phyloP scores from a whole-genome alignment of 2,888 invertebrate species.

The Sphecodes monilicornis region DNA sequence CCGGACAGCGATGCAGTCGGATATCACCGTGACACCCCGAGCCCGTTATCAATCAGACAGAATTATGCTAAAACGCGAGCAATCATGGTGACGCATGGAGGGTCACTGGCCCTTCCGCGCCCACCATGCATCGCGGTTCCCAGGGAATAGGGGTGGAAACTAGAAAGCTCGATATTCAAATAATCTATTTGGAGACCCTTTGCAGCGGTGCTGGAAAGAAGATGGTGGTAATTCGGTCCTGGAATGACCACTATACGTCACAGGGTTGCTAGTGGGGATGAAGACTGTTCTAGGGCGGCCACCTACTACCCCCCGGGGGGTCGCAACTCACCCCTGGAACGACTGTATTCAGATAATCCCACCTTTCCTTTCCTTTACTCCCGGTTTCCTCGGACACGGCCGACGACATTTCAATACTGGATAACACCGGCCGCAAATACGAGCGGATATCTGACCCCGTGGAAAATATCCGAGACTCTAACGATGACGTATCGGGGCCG shows the following conservation, averaged over 20 bases:
- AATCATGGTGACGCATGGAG: slow-evolving; percentile 67
- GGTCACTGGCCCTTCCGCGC: neutral
- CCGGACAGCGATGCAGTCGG: slow-evolving; percentile 10
- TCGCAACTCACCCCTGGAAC: slow-evolving; percentile 80
- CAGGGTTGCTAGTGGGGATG: slow-evolving; percentile 26
- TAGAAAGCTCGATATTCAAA: slow-evolving; percentile 78
- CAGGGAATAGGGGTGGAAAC: slow-evolving; percentile 50
- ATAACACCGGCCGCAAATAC: slow-evolving; percentile 67
- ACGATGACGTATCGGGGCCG: slow-evolving; percentile 56
- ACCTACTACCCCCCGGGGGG: slow-evolving; percentile 82
- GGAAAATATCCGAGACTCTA: slow-evolving; percentile 57
- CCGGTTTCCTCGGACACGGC: slow-evolving; percentile 38
- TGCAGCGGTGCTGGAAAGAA: slow-evolving; percentile 53
- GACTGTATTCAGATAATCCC: slow-evolving; percentile 83
- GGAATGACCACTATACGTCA: slow-evolving; percentile 83
- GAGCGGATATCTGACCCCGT: slow-evolving; percentile 59
- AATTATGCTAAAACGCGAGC: slow-evolving; percentile 69
- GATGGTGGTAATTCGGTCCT: slow-evolving; percentile 77
- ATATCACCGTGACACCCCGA: slow-evolving; percentile 25
- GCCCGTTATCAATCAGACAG: slow-evolving; percentile 61
- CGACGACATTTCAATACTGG: slow-evolving; percentile 79
- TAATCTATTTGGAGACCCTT: slow-evolving; percentile 73
- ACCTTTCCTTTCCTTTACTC: slow-evolving; percentile 68
- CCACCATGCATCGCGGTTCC: slow-evolving; percentile 33
- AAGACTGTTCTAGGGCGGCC: slow-evolving; percentile 64